A percentile compares a stretch with the other conserved stretches of the same genome.
Evolutionary conservation across 2,888 invertebrate species (phyloP).

Genomic region (Vannuccia rotundouncinata): DNA sequence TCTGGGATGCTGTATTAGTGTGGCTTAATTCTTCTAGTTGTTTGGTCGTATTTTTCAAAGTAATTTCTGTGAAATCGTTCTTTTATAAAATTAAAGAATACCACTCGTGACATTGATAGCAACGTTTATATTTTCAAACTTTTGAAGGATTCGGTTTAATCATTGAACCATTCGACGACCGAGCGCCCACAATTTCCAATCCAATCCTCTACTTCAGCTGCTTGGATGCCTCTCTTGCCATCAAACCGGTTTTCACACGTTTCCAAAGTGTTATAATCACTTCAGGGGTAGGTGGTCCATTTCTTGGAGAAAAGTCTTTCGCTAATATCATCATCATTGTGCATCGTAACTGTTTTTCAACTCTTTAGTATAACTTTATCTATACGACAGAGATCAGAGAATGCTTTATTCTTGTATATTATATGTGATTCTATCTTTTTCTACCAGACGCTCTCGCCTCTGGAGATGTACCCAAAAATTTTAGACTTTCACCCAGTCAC

Average conservation of each 20-base stretch:
- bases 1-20: too few species aligned
- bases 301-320: too few species aligned
- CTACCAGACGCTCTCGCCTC: slow-evolving; percentile 74
- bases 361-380: too few species aligned
- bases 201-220: slow-evolving; percentile 68
- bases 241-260: slow-evolving; percentile 87
- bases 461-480: slow-evolving; percentile 99
- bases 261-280: slow-evolving; percentile 96
- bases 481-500: slow-evolving; percentile 92
- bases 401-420: background rate
- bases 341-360: too few species aligned
- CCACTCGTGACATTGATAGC: too few species aligned
- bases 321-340: too few species aligned
- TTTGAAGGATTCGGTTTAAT: slow-evolving; percentile 84
- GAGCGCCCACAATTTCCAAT: slow-evolving; percentile 55
- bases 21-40: too few species aligned
- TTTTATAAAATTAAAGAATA: too few species aligned
- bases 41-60: too few species aligned
- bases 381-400: too few species aligned
- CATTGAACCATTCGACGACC: slow-evolving; percentile 91
- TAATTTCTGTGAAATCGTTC: too few species aligned
- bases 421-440: slow-evolving; percentile 22
- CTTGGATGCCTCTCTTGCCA: slow-evolving; percentile 94
- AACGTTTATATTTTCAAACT: too few species aligned
- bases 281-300: slow-evolving; percentile 77